Conservation (phyloP, 1,140 invertebrate genomes). For the Drosophila subpulchrella region DNA sequence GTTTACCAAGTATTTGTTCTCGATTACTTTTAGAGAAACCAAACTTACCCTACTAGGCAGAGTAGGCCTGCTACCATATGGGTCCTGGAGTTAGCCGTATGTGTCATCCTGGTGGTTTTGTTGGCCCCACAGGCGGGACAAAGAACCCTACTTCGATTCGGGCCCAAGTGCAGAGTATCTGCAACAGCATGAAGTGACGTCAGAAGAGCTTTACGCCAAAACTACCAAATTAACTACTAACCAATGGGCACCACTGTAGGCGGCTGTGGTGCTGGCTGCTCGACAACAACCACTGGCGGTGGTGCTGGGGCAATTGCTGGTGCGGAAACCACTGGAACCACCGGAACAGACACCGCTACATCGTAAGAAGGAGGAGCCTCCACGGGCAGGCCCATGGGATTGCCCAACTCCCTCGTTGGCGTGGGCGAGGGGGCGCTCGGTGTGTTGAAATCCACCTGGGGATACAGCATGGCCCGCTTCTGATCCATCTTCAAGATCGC, state of each 20-base stretch:
- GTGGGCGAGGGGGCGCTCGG: constrained; percentile 59
- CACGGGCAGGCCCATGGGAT: constrained; percentile 29
- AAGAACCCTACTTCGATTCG: constrained; percentile 83
- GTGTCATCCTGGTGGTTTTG: constrained; percentile 85
- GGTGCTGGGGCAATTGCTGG: constrained; percentile 26
- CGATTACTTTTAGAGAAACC: no score
- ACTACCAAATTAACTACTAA: constrained; percentile 2
- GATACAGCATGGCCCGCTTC: constrained; percentile 81
- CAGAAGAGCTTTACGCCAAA: background rate
- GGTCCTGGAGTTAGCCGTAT: constrained; percentile 86
- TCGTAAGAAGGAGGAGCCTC: constrained; percentile 80
- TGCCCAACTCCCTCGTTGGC: constrained; percentile 24
- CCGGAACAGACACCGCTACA: constrained; percentile 63
- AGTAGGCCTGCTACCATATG: constrained; percentile 87
- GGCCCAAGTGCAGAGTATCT: constrained; percentile 82
- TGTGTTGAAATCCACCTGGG: constrained; percentile 61
- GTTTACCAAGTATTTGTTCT: background rate
- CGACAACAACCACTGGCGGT: constrained; percentile 38
- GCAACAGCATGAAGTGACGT: constrained; percentile 19
- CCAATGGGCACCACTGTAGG: constrained; percentile 61
- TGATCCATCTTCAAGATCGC: constrained; percentile 61
- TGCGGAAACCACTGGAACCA: constrained; percentile 37
- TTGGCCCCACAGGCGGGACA: constrained; percentile 86
- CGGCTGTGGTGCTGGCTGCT: constrained; percentile 36
- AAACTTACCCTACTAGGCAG: constrained; percentile 86